These are phyloP conservation scores for Scrobipalpa costella DNA, from an alignment of 2,888 invertebrate species.

Conservation along the genomic window DNA sequence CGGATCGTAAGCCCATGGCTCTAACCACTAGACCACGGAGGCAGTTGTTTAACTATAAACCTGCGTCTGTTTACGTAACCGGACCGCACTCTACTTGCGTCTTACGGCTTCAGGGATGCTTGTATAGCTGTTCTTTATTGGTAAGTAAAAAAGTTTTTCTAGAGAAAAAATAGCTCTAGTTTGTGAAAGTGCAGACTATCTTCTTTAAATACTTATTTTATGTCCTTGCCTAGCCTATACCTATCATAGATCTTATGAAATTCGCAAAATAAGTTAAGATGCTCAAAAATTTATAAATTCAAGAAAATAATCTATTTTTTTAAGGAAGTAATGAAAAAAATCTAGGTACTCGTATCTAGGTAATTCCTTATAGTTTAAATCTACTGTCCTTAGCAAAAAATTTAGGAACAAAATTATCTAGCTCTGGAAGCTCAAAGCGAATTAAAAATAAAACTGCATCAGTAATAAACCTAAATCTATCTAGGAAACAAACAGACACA, in stretches of 20 bases:
- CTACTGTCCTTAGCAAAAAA: neutral
- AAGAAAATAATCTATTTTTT: no score
- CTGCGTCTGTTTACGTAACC: neutral
- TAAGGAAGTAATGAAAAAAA: no score
- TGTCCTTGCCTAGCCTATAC: no score
- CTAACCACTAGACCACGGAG: no score
- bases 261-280: no score
- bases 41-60: neutral
- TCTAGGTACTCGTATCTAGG: no score
- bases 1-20: no score
- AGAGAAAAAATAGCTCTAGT: no score
- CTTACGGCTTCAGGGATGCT: neutral
- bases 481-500: constrained; percentile 36
- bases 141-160: neutral
- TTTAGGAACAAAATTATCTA: neutral
- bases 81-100: neutral
- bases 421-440: neutral
- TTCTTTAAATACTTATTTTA: no score
- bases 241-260: no score
- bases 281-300: no score
- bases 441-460: constrained; percentile 14
- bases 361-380: neutral
- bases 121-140: neutral
- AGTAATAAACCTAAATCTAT: constrained; percentile 35
- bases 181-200: no score